These are phyloP conservation scores for Polietes domitor DNA, from an alignment of 2,888 invertebrate species.

Conservation along the genomic window DNA sequence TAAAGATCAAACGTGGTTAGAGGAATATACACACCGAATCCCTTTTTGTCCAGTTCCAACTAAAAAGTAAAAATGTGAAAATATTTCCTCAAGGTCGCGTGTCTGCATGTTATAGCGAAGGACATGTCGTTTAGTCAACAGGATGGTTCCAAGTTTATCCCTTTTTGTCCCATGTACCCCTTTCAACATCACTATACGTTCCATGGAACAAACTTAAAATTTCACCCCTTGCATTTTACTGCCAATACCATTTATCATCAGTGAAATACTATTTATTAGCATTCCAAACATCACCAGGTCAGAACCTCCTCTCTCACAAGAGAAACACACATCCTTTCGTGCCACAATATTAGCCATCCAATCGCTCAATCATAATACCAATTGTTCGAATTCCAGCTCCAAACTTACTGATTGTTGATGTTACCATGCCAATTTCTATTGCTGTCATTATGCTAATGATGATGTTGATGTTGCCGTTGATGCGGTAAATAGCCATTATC, in stretches of 20 bases:
- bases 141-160: no score
- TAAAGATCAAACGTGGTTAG: no score
- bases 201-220: no score
- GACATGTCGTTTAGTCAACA: no score
- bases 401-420: background rate
- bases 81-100: no score
- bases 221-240: no score
- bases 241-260: background rate
- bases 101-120: no score
- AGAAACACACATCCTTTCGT: background rate
- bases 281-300: background rate
- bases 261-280: background rate
- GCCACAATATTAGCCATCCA: background rate
- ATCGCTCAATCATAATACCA: slow-evolving; percentile 35
- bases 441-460: background rate
- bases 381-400: slow-evolving; percentile 21
- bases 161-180: no score
- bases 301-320: background rate
- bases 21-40: no score
- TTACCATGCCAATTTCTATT: background rate
- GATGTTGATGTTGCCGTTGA: background rate
- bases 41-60: no score
- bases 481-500: background rate
- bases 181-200: no score
- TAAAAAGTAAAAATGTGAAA: no score